Evolutionary conservation across 2,113 vertebrate species (phyloP).

Genomic region (Festucalex cinctus): DNA sequence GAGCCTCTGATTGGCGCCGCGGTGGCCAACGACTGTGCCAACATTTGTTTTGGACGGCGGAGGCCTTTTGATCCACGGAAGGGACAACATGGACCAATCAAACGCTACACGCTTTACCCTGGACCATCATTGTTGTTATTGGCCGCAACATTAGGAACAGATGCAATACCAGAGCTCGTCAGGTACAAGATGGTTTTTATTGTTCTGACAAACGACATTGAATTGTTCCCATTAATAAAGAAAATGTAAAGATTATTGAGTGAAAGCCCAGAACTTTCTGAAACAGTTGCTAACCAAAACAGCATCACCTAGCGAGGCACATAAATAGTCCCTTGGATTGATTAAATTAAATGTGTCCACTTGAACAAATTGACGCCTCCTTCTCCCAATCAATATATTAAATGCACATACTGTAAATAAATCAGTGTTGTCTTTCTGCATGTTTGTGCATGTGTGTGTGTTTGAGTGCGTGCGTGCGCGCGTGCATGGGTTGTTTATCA

Average conservation of each 20-base stretch:
- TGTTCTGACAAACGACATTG: neutral
- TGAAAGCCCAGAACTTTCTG: too few relatives aligned
- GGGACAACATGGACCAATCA: neutral
- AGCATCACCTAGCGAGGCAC: neutral
- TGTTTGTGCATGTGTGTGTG: neutral
- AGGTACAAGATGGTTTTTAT: neutral
- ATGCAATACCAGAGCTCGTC: neutral
- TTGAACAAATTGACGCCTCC: neutral
- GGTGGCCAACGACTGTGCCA: slow-evolving; percentile 8
- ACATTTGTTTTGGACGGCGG: neutral
- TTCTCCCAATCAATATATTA: neutral
- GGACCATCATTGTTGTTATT: neutral
- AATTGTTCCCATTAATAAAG: neutral
- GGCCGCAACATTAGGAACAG: neutral
- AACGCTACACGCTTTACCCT: neutral
- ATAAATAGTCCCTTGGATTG: too few relatives aligned
- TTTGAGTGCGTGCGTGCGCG: neutral
- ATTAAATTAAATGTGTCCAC: neutral
- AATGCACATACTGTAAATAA: neutral
- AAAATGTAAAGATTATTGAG: neutral
- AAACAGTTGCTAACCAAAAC: neutral
- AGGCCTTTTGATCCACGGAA: neutral
- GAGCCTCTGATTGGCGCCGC: slow-evolving; percentile 31
- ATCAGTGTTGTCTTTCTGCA: neutral
- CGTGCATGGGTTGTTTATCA: neutral